A percentile compares a stretch with the other conserved stretches of the same genome.
Conservation (phyloP, 2,888 invertebrate species). For the Himalopsyche anomala region DNA sequence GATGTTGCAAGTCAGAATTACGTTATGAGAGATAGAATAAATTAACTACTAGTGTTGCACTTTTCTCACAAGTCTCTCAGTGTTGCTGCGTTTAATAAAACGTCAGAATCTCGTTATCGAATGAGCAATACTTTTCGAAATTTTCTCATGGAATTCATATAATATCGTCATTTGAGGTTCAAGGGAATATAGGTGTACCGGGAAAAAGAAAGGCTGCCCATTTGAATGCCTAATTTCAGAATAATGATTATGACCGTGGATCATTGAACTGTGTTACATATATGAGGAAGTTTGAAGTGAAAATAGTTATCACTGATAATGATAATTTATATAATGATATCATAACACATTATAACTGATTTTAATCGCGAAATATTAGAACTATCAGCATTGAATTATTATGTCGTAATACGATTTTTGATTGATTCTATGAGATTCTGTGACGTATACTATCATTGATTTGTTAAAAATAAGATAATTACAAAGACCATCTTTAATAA, state of each 20-base stretch:
- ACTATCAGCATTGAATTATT: too few relatives aligned
- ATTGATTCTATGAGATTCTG: too few relatives aligned
- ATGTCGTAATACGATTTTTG: too few relatives aligned
- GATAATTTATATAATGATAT: too few relatives aligned
- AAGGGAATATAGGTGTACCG: constrained; percentile 23
- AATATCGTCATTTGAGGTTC: constrained; percentile 13
- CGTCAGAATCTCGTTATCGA: background rate
- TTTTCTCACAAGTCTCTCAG: background rate
- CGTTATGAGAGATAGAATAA: constrained; percentile 27
- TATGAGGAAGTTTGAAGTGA: background rate
- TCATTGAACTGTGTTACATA: background rate
- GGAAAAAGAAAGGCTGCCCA: background rate
- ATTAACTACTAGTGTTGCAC: background rate
- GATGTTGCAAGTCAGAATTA: constrained; percentile 32
- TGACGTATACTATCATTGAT: too few relatives aligned
- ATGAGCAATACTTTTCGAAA: background rate
- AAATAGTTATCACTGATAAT: background rate
- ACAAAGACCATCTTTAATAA: too few relatives aligned
- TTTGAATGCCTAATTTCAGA: constrained; percentile 19
- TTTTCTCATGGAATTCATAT: background rate
- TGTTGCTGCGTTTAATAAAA: background rate
- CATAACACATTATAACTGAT: too few relatives aligned
- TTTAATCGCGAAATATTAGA: too few relatives aligned
- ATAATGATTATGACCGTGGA: background rate
- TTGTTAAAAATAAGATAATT: too few relatives aligned